Evolutionary conservation across 2,113 vertebrate genomes (phyloP).

Genomic region (Mormyrus lacerda): DNA sequence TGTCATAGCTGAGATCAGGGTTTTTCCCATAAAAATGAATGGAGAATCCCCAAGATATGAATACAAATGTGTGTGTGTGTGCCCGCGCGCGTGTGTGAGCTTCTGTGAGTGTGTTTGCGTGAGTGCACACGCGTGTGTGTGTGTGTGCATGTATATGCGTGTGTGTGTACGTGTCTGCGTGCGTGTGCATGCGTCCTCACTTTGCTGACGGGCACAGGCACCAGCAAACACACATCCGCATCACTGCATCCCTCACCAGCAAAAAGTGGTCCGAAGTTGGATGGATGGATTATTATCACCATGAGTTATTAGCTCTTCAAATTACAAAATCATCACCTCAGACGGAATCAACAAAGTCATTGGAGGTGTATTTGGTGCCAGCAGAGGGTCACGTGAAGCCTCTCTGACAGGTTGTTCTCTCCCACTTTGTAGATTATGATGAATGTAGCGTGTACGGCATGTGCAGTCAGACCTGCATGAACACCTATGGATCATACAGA

Average conservation of each 20-base stretch:
- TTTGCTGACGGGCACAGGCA: not conserved
- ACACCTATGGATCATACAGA: constrained; percentile 81
- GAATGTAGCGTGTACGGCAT: constrained; percentile 82
- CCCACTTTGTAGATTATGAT: constrained; percentile 76
- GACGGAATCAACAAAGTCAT: not conserved
- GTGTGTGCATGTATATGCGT: too few species aligned
- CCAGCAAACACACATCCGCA: not conserved
- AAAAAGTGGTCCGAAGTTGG: not conserved
- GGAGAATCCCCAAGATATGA: not conserved
- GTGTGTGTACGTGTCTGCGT: too few species aligned
- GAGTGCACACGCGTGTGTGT: too few species aligned
- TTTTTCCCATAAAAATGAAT: too few species aligned
- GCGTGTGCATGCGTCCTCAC: too few species aligned
- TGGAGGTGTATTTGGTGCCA: constrained; percentile 33
- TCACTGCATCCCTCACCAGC: not conserved
- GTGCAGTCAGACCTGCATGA: constrained; percentile 86
- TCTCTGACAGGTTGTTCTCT: constrained; percentile 58
- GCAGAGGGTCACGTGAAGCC: constrained; percentile 52
- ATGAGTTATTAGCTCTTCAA: not conserved
- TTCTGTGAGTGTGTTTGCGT: too few species aligned
- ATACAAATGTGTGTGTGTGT: not conserved
- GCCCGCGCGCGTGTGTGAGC: too few species aligned
- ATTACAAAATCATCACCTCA: not conserved
- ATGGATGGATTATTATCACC: not conserved
- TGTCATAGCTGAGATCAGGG: too few species aligned